Conservation (phyloP, 2,113 vertebrate species). For the Marmota flaviventris region DNA sequence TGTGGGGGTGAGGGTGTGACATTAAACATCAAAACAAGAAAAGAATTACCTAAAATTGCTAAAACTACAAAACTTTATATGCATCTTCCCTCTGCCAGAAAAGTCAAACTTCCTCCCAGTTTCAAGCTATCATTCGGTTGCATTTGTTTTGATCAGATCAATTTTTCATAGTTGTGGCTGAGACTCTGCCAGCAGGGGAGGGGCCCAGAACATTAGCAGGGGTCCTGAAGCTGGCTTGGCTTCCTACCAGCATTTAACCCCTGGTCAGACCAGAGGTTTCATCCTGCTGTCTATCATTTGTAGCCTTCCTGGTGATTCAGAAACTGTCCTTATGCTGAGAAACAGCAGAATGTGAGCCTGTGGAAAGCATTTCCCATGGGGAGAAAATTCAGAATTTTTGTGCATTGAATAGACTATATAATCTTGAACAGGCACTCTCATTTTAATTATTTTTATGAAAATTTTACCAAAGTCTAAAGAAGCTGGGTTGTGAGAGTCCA, state of each 20-base stretch:
- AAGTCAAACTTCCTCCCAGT: not conserved
- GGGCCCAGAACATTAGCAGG: too few species aligned
- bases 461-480: not conserved
- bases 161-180: not conserved
- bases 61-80: not conserved
- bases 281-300: not conserved
- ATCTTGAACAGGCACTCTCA: not conserved
- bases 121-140: not conserved
- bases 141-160: conserved; percentile 1
- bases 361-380: not conserved
- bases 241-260: not conserved
- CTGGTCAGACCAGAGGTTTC: not conserved
- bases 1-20: not conserved
- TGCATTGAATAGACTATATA: not conserved
- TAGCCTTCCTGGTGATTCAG: not conserved
- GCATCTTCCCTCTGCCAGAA: not conserved
- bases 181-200: not conserved
- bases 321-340: not conserved
- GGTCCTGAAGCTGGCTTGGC: not conserved
- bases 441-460: conserved; percentile 52
- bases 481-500: not conserved
- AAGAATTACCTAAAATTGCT: not conserved
- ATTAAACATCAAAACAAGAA: not conserved
- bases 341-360: not conserved
- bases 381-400: conserved; percentile 16